Percentiles rank a stretch among this genome's conserved stretches.
These are phyloP conservation scores for Oppia nitens DNA, from an alignment of 1,140 invertebrate species.

Conservation along the genomic window DNA sequence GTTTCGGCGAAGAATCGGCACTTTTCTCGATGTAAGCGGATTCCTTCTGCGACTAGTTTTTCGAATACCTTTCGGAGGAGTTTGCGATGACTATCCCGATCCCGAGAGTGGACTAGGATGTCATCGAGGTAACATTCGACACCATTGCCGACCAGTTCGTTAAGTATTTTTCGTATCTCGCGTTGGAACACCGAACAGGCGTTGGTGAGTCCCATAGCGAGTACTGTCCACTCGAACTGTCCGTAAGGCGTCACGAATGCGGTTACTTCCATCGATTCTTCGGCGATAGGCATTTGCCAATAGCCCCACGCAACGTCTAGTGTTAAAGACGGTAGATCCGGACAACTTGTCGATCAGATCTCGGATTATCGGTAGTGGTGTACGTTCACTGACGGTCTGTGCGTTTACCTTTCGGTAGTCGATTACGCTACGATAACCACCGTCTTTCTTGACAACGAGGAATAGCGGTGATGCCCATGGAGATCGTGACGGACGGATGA, in stretches of 20 bases:
- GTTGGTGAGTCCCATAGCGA: slow-evolving; percentile 20
- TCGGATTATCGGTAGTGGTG: slow-evolving; percentile 28
- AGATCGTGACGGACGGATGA: slow-evolving; percentile 31
- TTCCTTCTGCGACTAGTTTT: neutral
- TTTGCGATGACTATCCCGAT: neutral
- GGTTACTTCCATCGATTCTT: slow-evolving; percentile 26
- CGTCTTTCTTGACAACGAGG: slow-evolving; percentile 35
- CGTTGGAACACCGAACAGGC: slow-evolving; percentile 25
- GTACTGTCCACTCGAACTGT: slow-evolving; percentile 16
- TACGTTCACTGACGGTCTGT: slow-evolving; percentile 25
- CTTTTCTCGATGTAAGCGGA: slow-evolving; percentile 1
- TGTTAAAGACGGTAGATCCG: slow-evolving; percentile 26
- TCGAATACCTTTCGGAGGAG: neutral
- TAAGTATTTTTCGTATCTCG: slow-evolving; percentile 22
- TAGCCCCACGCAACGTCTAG: slow-evolving; percentile 34
- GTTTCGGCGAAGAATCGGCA: slow-evolving; percentile 6
- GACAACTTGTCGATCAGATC: slow-evolving; percentile 26
- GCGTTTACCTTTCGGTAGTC: slow-evolving; percentile 33
- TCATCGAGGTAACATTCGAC: slow-evolving; percentile 13
- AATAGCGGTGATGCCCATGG: slow-evolving; percentile 33
- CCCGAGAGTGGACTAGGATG: neutral
- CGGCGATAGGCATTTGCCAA: slow-evolving; percentile 28
- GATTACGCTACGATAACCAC: slow-evolving; percentile 30
- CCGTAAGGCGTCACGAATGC: slow-evolving; percentile 27
- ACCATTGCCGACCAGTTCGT: neutral